Evolutionary conservation across 1,140 invertebrate genomes (phyloP).

Genomic region (Lordiphosa stackelbergi): DNA sequence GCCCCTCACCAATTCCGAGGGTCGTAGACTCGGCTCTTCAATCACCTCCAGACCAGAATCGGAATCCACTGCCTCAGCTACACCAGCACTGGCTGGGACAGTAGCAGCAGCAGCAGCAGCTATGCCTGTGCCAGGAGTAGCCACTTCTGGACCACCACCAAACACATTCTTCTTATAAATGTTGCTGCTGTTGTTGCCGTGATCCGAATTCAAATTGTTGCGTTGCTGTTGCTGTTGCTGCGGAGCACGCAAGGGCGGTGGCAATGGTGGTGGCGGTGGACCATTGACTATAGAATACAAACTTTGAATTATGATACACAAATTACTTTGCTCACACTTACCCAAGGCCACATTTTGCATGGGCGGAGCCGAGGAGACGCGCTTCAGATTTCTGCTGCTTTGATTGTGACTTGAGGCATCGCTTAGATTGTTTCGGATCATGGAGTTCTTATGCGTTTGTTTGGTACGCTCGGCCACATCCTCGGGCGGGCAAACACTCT

Average conservation of each 20-base stretch:
- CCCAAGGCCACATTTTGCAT: constrained; percentile 66
- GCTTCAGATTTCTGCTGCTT: constrained; percentile 70
- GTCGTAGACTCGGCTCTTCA: constrained; percentile 81
- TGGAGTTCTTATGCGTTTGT: constrained; percentile 70
- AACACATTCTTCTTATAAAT: constrained; percentile 53
- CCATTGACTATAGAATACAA: constrained; percentile 63
- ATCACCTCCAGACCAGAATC: constrained; percentile 79
- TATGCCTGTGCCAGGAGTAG: constrained; percentile 12
- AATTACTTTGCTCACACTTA: constrained; percentile 27
- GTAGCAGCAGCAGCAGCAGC: background rate
- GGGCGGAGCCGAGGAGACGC: constrained; percentile 79
- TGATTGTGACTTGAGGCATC: constrained; percentile 28
- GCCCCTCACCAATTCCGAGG: constrained; percentile 80
- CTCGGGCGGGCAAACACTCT: constrained; percentile 76
- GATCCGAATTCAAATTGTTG: constrained; percentile 41
- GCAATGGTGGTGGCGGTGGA: constrained; percentile 82
- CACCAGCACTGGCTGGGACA: background rate
- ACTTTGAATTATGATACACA: background rate
- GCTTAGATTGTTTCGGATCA: constrained; percentile 68
- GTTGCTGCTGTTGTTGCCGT: constrained; percentile 23
- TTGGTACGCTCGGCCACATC: constrained; percentile 74
- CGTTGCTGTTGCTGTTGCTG: constrained; percentile 41
- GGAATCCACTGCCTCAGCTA: constrained; percentile 59
- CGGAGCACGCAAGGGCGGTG: constrained; percentile 78
- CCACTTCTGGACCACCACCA: background rate